Evolutionary conservation across 2,113 vertebrate species (phyloP), one percentile per base, ranked within the genome.

Genomic region (Toxostoma redivivum): DNA sequence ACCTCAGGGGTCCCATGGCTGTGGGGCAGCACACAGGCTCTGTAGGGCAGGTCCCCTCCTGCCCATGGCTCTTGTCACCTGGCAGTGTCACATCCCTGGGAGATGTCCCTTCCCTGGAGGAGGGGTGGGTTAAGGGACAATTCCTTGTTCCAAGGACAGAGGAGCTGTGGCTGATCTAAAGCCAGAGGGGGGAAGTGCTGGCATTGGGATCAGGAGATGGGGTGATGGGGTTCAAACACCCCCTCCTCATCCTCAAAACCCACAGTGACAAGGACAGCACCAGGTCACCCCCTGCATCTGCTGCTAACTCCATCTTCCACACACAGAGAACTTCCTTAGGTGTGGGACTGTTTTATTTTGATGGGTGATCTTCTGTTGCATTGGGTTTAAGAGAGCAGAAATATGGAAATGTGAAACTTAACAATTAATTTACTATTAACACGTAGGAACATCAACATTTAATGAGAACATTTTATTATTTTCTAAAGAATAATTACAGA

Each of bases 31-130:
- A 9, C 33, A 7, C 45, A 7, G 27, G 9, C n/a, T 5, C 4
- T 2, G 5, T 4, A 4, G 4, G 24, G 56, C 38, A 40, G 28
- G 23, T 42, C 31, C 69, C 27, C 24, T 33, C 42, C 17, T 19
- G 20, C 11, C 16, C 10, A 0, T 2, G 51, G n/a, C 18, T 10
- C 15, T n/a, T 11, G 15, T 15, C 37, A 28, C 23, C 23, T 11
- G 21, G 4, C 12, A 0, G 8, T 12, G 17, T 7, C 12, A 0
- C 40, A 2, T 10, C 47, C 62, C 40, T 6, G 33, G 6, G 51
- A 31, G 28, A 16, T 12, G 15, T 22, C 19, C 19, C 40, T 44
- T 10, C 28, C 40, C 40, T 16, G 8, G 40, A 12, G 62, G 13
- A 42, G 28, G 20, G 5, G 2, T 23, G 62, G 54, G 3, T 57